Evolutionary conservation across 2,797 vertebrate species (phyloP).

Genomic region (Champsocephalus gunnari): DNA sequence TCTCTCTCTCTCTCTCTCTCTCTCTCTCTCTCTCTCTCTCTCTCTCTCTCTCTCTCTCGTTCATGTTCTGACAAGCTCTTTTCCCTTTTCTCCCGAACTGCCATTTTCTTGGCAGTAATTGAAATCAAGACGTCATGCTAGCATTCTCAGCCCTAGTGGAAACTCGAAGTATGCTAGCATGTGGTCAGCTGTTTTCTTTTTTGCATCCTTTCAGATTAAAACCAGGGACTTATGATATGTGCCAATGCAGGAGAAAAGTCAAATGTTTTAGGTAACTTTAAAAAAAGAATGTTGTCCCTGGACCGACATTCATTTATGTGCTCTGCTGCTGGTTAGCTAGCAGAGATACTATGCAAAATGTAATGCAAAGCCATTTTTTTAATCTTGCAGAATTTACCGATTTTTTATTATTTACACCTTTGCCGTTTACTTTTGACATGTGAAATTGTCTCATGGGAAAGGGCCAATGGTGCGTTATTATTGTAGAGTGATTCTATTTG

Average conservation of each 20-base stretch:
- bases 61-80: slow-evolving; percentile 62
- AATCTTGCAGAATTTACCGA: no score
- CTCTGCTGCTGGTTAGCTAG: no score
- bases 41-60: neutral
- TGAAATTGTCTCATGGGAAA: neutral
- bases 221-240: neutral
- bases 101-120: slow-evolving; percentile 27
- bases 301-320: neutral
- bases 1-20: no score
- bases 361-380: no score
- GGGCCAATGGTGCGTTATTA: neutral
- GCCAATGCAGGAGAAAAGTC: neutral
- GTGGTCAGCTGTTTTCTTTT: slow-evolving; percentile 17
- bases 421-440: neutral
- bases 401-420: no score
- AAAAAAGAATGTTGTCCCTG: neutral
- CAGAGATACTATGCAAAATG: no score
- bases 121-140: slow-evolving; percentile 29
- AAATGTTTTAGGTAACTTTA: neutral
- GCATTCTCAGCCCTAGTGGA: slow-evolving; percentile 15
- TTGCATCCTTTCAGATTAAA: slow-evolving; percentile 16
- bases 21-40: no score
- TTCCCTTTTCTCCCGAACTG: slow-evolving; percentile 26
- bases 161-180: neutral
- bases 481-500: neutral